Evolutionary conservation across 1,140 invertebrate genomes (phyloP), one percentile per base, ranked within the genome.

Genomic region (Drosophila oshimai): DNA sequence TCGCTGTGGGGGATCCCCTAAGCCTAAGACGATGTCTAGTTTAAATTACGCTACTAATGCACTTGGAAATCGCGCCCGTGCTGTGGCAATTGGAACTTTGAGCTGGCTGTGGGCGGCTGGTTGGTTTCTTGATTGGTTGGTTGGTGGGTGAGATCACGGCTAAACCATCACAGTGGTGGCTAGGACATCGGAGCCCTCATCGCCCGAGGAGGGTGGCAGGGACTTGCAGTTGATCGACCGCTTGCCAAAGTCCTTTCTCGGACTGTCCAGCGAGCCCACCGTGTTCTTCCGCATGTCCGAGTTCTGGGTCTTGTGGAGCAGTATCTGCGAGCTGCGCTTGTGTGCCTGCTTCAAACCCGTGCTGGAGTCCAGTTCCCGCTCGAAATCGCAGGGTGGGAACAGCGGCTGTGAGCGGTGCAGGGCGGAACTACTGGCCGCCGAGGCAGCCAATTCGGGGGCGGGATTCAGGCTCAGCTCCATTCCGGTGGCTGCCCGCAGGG

Each of bases 231-330:
- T 91, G 26, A 91, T 91, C 5, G 90, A 90, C 7, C 95, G 94
- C 91, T 96, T 96, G 64, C 93, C 95, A 91, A 96, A 95, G 76
- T 96, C 95, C 92, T 96, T 96, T 77, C 95, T 93, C 6, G 93
- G 93, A 86, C 95, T 95, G 74, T 94, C 94, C 61, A 93, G 93
- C 31, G 95, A 94, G 68, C 94, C 94, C 47, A 95, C 95, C 10
- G 95, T 95, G 90, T 96, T 95, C 90, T 96, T 96, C 58, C 95
- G 93, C 80, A 95, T 94, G 88, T 96, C 95, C 24, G 93, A 92
- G 91, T 95, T 95, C 89, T 95, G 95, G 42, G 94, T 94, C 90
- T 95, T 95, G 91, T 94, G 94, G 47, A 95, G 92, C 88, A 95
- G 91, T 33, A 94, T 94, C 89, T 94, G 93, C 34, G 92, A 93